Conservation (phyloP, 2,797 vertebrate genomes). For the Semaprochilodus insignis region DNA sequence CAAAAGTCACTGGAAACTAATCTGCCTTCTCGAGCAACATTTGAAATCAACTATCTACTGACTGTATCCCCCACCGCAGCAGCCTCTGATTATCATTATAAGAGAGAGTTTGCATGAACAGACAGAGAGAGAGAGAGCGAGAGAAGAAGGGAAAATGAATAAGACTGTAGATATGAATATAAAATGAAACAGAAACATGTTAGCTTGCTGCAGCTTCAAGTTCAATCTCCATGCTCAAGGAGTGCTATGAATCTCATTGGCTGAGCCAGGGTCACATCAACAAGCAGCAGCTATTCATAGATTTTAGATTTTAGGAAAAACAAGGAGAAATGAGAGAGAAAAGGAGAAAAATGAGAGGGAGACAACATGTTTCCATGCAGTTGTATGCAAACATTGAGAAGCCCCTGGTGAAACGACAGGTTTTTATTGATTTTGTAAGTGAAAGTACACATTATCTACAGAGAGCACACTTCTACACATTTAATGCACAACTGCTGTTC, state of each 20-base stretch:
- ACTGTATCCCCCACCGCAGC: not conserved
- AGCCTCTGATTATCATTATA: conserved; percentile 19
- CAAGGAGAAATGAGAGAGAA: not conserved
- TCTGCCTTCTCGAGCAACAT: not conserved
- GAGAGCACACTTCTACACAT: too few relatives aligned
- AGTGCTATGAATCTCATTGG: conserved; percentile 33
- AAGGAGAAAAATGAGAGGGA: not conserved
- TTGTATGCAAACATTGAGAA: too few relatives aligned
- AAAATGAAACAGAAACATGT: conserved; percentile 25
- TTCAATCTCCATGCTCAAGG: conserved; percentile 22
- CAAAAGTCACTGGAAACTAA: conserved; percentile 25
- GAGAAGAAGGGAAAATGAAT: not conserved
- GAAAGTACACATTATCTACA: too few relatives aligned
- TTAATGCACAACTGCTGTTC: too few relatives aligned
- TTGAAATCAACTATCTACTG: not conserved
- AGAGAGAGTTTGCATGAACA: not conserved
- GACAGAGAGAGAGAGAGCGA: not conserved
- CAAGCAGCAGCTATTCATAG: not conserved
- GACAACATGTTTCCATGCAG: not conserved
- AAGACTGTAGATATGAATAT: conserved; percentile 28
- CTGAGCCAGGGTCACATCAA: not conserved
- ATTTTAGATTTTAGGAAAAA: not conserved
- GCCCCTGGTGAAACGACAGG: too few relatives aligned
- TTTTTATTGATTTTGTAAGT: too few relatives aligned
- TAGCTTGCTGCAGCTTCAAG: conserved; percentile 1